Base-by-base conservation (phyloP, 2,113 vertebrate species). In the Eurypyga helias region DNA sequence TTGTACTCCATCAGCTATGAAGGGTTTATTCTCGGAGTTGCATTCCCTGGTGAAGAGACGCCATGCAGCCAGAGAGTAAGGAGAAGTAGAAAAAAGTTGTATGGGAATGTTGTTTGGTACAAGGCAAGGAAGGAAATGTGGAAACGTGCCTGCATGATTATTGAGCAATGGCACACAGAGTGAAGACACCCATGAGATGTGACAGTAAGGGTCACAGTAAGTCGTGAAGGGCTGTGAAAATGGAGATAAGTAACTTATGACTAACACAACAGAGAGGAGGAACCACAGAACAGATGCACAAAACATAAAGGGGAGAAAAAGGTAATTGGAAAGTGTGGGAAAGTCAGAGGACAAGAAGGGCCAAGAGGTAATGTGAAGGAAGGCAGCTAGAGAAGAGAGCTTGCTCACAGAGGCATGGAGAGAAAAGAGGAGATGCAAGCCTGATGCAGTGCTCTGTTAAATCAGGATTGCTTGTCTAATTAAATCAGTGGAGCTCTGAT, bases 101-200 rank as follows among this genome's bases (percentile, higher is more conserved):
- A 21, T 23, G 51, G 38, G 45, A 31, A 41, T n/a, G 11, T 43
- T 29, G 25, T 7, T 52, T 71, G 45, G 18, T 60, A n/a, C 9
- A 65, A 78, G 75, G 16, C 13, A 62, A 81, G 43, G 57, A 48
- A 38, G 17, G 48, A 87, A 62, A 25, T 9, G 6, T 36, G 23
- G 49, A 34, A 55, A 45, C 1, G 2, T 0, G 2, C 11, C 45
- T 54, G 43, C 6, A 1, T 29, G 17, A 25, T 67, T n/a, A 29
- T 29, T 54, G 34, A 25, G 46, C 3, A 3, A 24, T 17, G 15
- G 48, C 36, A 31, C 25, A 5, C 13, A 57, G 38, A 13, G 31
- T 8, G 28, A 67, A 21, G n/a, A 29, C 2, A 9, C 33, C 29
- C 7, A 0, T 23, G 61, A 70, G 17, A 29, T 67, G 48, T n/a